Base-by-base conservation (phyloP, 2,113 vertebrate genomes). In the Scalopus aquaticus region DNA sequence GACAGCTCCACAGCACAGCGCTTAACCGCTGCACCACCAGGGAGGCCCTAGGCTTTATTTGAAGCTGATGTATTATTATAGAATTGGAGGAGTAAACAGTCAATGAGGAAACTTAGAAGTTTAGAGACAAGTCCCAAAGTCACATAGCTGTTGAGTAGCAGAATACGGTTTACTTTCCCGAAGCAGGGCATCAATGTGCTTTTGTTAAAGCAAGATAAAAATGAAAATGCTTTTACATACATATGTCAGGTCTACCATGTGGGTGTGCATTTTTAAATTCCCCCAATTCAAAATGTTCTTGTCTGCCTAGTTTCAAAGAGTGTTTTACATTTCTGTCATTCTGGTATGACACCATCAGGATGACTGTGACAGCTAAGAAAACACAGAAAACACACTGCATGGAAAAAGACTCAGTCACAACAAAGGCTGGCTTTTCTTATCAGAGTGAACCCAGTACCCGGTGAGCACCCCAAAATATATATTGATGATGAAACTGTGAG, bases 361-460 rank as follows among this genome's bases (percentile, higher is more conserved):
- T 81, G 84, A 69, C 67, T 3, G 35, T 56, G 72, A 84, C 93
- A 90, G 96, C 91, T 96, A 96, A 94, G 90, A 97, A 97, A 96
- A 96, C 96, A 95, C 91, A 94, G 69, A 86, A 83, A 93, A 87
- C 70, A 90, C 42, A 56, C 88, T 94, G 37, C 67, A 35, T 2
- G 90, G 96, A 95, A 96, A 96, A 96, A 95, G 92, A 78, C 56
- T 83, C 89, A 95, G 88, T 91, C 92, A 96, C 87, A 94, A 88
- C 80, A 94, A 96, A 95, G 54, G 28, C 77, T 60, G 54, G 42
- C 76, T 92, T 73, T 96, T 84, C 87, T 97, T 97, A 97, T 97
- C 97, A 96, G 95, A 6, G 1, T 88, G 94, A 96, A 93, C 95
- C 85, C 56, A 37, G 93, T 92, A 93, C 84, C 72, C 58, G 80